Evolutionary conservation across 2,113 vertebrate genomes (phyloP).

Genomic region (Rynchops niger): DNA sequence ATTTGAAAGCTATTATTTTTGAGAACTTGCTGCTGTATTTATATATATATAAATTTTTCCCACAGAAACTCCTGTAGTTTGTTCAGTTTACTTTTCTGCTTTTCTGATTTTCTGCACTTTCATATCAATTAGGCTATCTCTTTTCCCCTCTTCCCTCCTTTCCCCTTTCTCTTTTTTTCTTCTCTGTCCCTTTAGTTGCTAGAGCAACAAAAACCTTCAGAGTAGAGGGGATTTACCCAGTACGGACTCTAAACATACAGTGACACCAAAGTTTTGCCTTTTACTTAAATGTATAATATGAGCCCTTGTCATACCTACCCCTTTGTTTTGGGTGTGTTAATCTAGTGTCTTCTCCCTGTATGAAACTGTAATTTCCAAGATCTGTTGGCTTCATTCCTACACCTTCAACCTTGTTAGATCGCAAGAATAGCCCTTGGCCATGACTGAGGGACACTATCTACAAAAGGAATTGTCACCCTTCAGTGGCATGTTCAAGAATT

Average conservation of each 20-base stretch:
- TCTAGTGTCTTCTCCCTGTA: neutral
- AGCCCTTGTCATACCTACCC: neutral
- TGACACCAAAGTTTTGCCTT: neutral
- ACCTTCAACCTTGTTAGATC: neutral
- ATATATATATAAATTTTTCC: neutral
- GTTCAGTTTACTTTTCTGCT: neutral
- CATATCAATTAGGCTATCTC: neutral
- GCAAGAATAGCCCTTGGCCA: neutral
- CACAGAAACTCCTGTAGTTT: neutral
- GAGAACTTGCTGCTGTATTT: neutral
- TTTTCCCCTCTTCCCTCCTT: neutral
- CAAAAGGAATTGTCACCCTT: neutral
- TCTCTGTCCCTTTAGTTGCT: neutral
- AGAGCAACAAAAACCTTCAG: neutral
- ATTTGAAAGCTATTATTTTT: slow-evolving; percentile 32
- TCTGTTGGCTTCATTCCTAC: neutral
- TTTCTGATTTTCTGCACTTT: neutral
- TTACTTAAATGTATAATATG: neutral
- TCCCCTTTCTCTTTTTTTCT: neutral
- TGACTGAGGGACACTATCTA: neutral
- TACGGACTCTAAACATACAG: neutral
- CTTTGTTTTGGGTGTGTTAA: neutral
- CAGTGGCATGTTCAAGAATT: neutral
- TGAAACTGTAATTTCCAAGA: neutral
- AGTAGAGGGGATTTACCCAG: neutral